Base-by-base conservation (phyloP, 2,888 invertebrate species). In the Kuschelorhynchus macadamiae region DNA sequence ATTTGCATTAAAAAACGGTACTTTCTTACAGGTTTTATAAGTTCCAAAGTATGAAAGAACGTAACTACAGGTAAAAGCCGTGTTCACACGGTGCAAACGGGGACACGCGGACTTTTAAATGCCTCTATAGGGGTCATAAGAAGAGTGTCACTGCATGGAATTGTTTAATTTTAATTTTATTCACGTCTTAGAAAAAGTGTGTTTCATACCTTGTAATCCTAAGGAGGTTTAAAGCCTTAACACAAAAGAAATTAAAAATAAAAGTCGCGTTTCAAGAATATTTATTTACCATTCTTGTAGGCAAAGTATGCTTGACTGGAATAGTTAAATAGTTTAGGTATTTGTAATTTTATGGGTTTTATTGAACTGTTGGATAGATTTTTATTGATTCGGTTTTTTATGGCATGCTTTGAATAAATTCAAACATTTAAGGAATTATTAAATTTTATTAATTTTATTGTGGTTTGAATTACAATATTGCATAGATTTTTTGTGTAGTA, bases 41-140 rank as follows among this genome's bases (percentile, higher is more conserved):
- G 39, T 64, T 64, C 55, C 14, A 55, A 46, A 63, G 63, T 63
- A 36, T 56, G 33, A 57, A 53, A 62, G 66, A 66, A 66, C 62
- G 44, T 49, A 57, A 65, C 61, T 65, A 79, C 81, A 81, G 81
- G 81, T 81, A 81, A 79, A 81, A 81, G 81, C 77, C 80, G 70
- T 77, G 76, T 79, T 81, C 73, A 81, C 81, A 60, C 60, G 1
- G 42, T 14, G 44, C 44, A 59, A 36, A 59, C 47, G 47, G 25
- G 39, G 52, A 63, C 76, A 77, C 77, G 77, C 75, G 66, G 79
- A 76, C 76, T 77, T 80, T 81, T 82, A 81, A 82, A 82, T 81
- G 80, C n/a, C n/a, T 75, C 80, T 78, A 75, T 78, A 77, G 78
- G 76, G 74, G 79, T 77, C 77, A 77, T 78, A 78, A 76, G 76